These are phyloP conservation scores for Piaya cayana DNA, from an alignment of 2,113 vertebrate species.

Conservation along the genomic window DNA sequence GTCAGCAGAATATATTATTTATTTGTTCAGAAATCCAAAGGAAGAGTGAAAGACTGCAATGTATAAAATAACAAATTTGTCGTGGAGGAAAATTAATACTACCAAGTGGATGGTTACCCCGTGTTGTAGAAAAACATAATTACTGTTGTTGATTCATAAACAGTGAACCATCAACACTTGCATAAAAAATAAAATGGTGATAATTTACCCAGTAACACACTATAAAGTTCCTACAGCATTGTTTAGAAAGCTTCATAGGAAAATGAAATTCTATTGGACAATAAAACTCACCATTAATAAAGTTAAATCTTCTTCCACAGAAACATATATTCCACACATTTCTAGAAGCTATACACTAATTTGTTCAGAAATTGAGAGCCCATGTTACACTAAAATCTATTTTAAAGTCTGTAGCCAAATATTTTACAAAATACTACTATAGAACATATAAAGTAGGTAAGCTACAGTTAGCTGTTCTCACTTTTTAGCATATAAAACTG, in stretches of 20 bases:
- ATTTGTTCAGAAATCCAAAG: neutral
- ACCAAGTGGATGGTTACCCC: neutral
- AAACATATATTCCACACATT: neutral
- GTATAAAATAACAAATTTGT: neutral
- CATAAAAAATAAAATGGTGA: neutral
- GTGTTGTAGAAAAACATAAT: rapidly evolving
- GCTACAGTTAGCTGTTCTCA: neutral
- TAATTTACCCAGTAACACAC: neutral
- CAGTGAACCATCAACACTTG: neutral
- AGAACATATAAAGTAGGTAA: neutral
- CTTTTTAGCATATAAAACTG: neutral
- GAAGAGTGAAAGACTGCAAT: neutral
- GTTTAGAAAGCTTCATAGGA: neutral
- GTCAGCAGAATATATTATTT: neutral
- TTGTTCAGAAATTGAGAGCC: neutral
- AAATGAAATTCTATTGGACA: neutral
- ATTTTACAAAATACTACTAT: neutral
- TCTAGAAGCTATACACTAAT: too few relatives aligned
- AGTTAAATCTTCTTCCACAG: neutral
- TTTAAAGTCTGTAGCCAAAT: neutral
- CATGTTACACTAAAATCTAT: neutral
- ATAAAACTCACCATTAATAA: neutral
- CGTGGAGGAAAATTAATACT: neutral
- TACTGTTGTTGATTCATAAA: neutral
- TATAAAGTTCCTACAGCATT: neutral